Base-by-base conservation (phyloP, 2,797 vertebrate species). In the Anabas testudineus region DNA sequence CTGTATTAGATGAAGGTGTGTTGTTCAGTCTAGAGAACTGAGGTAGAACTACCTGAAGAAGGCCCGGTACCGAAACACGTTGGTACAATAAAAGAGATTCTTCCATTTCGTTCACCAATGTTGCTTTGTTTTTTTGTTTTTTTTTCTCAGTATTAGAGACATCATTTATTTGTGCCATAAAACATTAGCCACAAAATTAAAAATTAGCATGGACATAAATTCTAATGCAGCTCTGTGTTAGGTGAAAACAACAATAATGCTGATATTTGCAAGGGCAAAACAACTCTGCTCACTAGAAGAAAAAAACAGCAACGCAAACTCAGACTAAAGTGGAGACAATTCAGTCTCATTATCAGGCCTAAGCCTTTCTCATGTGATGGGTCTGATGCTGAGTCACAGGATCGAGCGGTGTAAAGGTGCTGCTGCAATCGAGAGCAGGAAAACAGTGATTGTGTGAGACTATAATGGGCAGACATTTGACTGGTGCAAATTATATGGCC, bases 401-500 rank as follows among this genome's bases (percentile, higher is more conserved):
- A 62, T 67, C 43, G 7, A 59, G 43, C 7, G 0, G 36, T 47
- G 22, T 32, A 5, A 37, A n/a, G 15, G 19, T 16, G 16, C 58
- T 47, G 5, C 62, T 52, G 46, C 53, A 56, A 42, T 49, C 34
- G 10, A 21, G 22, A 24, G 30, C 7, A 32, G 15, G 21, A 57
- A 55, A 24, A 30, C 32, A 9, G 4, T 34, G 32, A 34, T 34
- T 12, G 34, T 36, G 34, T 36, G 10, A 36, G 34, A 36, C 34
- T 53, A 24, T 39, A 65, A 28, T 57, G 36, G 7, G 14, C 10
- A 16, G 18, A 51, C n/a, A 64, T 60, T 60, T 48, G 16, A 64
- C 22, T 46, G n/a, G 13, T 4, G 15, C 43, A 37, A 55, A 67
- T 26, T 36, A 36, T 36, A 8, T 42, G 36, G 56, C 46, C 58